Conservation (phyloP, 2,888 invertebrate genomes). For the Cephus runcator region DNA sequence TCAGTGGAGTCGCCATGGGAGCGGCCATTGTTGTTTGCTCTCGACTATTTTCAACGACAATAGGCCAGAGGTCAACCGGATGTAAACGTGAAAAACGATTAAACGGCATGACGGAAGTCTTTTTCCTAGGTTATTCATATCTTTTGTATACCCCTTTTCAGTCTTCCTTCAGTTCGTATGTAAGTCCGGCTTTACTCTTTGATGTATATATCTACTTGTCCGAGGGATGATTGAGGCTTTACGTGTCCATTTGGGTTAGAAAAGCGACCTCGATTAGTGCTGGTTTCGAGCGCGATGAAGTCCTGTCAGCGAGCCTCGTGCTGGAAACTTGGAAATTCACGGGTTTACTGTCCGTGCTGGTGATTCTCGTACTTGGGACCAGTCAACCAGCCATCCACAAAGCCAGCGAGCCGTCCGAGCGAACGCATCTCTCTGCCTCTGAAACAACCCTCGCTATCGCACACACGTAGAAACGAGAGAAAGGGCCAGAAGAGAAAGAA, state of each 20-base stretch:
- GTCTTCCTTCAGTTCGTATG: constrained; percentile 9
- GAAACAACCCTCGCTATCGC: not conserved
- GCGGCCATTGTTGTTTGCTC: not conserved
- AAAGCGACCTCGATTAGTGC: constrained; percentile 36
- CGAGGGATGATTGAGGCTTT: constrained; percentile 2
- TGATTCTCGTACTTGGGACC: not conserved
- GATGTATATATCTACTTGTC: not conserved
- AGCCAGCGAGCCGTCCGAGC: not conserved
- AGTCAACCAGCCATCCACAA: not conserved
- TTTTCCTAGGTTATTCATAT: not conserved
- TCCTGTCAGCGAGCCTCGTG: not conserved
- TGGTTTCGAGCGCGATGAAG: constrained; percentile 10
- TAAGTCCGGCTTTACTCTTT: not conserved
- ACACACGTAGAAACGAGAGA: not conserved
- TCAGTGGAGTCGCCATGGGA: not conserved
- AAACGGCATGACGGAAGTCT: not conserved
- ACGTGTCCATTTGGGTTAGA: constrained; percentile 45
- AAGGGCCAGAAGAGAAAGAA: constrained; percentile 27
- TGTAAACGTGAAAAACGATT: not conserved
- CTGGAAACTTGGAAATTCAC: not conserved
- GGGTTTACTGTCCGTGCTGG: not conserved
- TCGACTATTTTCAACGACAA: not conserved
- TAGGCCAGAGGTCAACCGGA: not conserved
- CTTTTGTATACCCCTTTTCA: not conserved
- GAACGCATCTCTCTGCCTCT: not conserved